Evolutionary conservation across 2,113 vertebrate species (phyloP).

Genomic region (Periophthalmus modestus): DNA sequence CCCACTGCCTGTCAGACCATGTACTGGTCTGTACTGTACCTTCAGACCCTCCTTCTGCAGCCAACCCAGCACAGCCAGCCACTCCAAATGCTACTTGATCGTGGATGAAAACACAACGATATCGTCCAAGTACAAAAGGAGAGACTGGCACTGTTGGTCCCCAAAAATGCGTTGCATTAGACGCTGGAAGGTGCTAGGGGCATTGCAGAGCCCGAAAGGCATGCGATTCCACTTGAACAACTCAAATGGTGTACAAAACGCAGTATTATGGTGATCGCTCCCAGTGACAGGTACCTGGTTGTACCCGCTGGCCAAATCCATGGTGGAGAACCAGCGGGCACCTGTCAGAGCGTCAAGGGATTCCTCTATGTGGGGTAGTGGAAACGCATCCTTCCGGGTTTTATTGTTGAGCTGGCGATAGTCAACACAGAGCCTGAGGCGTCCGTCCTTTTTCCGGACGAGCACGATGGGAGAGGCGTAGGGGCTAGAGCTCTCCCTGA

Average conservation of each 20-base stretch:
- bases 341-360: neutral
- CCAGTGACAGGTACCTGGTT: neutral
- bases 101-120: neutral
- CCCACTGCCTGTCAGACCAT: no score
- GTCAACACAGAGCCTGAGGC: neutral
- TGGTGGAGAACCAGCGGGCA: neutral
- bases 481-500: slow-evolving; percentile 2
- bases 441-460: neutral
- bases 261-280: neutral
- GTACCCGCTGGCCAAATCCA: slow-evolving; percentile 2
- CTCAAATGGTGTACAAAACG: neutral
- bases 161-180: neutral
- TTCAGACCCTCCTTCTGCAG: no score
- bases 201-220: slow-evolving; percentile 9
- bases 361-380: neutral
- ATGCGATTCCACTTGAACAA: neutral
- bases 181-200: neutral
- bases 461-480: neutral
- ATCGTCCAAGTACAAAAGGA: neutral
- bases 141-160: neutral
- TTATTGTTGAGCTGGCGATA: neutral
- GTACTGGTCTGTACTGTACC: no score
- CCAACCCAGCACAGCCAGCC: neutral
- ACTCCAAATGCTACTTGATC: neutral
- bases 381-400: neutral